Base-by-base conservation (phyloP, 2,888 invertebrate species). In the Rhingia campestris region DNA sequence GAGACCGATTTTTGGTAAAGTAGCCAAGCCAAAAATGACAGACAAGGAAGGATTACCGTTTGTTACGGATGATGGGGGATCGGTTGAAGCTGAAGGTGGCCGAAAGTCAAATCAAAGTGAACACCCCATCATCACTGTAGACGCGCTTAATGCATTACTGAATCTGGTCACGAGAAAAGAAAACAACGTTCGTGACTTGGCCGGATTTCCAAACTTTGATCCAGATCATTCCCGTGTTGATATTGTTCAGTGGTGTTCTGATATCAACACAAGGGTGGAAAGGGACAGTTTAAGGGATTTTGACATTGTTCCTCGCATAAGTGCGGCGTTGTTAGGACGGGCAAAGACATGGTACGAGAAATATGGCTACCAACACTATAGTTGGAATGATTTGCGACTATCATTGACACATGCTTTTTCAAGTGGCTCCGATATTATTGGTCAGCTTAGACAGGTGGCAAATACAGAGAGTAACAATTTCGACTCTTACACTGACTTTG, bases 321-420 rank as follows among this genome's bases (percentile, higher is more conserved):
- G 37, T 37, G 9, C 37, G 6, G 37, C 37, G 9, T 37, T 37
- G 37, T 37, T 37, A 9, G 37, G 10, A 73, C 67, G 64, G 56
- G 14, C n/a, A 80, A 67, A 67, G 53, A 22, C 22, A 22, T 22
- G 22, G 22, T 22, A 22, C 22, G 22, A 22, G 22, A 22, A 22
- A 22, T 22, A 67, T 53, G 80, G 80, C 6, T 73, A 64, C 49
- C 80, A 80, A 80, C 67, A 67, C 74, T 80, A 73, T 51, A 41
- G 67, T 37, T 80, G 66, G 73, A 47, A 37, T 41, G 63, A 75
- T 69, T 49, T 82, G 43, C 72, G 51, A 49, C 67, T 61, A 49
- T 75, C 76, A n/a, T 72, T 82, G 51, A 37, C 69, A 7, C 63
- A 72, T 37, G 59, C 70, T 7, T 47, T 75, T 61, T 51, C 66